Conservation (phyloP, 2,888 invertebrate species). For the Amiota communis region DNA sequence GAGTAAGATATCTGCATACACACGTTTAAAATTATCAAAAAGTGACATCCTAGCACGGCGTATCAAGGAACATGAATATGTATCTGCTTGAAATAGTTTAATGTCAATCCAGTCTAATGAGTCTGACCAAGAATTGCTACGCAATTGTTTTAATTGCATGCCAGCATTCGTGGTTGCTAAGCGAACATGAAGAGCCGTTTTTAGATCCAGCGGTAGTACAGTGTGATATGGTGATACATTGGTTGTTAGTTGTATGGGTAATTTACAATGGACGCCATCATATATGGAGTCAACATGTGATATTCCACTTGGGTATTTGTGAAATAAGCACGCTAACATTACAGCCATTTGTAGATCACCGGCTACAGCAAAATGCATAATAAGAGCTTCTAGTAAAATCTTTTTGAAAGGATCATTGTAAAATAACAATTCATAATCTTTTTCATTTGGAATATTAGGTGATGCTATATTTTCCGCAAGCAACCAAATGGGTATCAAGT, state of each 20-base stretch:
- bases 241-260: constrained; percentile 70
- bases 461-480: constrained; percentile 83
- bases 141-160: constrained; percentile 79
- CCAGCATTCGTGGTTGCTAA: constrained; percentile 77
- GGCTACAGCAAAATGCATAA: constrained; percentile 85
- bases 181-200: constrained; percentile 74
- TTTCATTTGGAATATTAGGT: constrained; percentile 74
- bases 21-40: constrained; percentile 88
- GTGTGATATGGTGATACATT: constrained; percentile 84
- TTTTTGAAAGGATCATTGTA: constrained; percentile 91
- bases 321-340: constrained; percentile 92
- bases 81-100: constrained; percentile 52
- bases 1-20: constrained; percentile 91
- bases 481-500: constrained; percentile 91
- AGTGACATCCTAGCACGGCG: constrained; percentile 69
- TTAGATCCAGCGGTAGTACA: constrained; percentile 86
- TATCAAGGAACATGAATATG: constrained; percentile 66
- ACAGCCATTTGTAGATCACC: constrained; percentile 95
- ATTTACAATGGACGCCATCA: constrained; percentile 40
- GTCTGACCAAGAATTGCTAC: constrained; percentile 91
- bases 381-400: constrained; percentile 87
- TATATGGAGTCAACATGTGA: constrained; percentile 34
- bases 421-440: constrained; percentile 79
- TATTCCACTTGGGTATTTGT: constrained; percentile 76
- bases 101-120: constrained; percentile 79